Conservation (phyloP, 2,113 vertebrate genomes). For the Oryzias woworae region DNA sequence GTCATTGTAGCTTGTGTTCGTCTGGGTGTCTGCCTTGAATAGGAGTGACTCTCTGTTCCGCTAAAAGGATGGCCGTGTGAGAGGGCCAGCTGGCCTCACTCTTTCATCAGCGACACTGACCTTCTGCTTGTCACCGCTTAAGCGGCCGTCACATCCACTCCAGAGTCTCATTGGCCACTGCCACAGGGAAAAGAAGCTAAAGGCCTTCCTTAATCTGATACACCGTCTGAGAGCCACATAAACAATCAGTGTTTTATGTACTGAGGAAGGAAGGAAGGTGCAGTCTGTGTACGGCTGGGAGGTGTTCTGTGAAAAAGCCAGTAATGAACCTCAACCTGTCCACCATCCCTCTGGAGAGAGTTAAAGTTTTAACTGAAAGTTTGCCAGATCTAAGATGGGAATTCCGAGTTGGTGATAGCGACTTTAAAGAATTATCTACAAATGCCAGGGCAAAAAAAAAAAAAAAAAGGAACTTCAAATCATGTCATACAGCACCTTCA, state of each 20-base stretch:
- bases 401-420: too few species aligned
- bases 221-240: conserved; percentile 58
- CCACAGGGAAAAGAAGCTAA: conserved; percentile 61
- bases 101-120: conserved; percentile 74
- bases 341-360: neutral
- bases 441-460: too few species aligned
- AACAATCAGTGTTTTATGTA: conserved; percentile 68
- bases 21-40: conserved; percentile 67
- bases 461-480: too few species aligned
- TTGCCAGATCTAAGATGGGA: too few species aligned
- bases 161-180: conserved; percentile 70
- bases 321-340: conserved; percentile 14
- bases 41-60: conserved; percentile 70
- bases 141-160: conserved; percentile 76
- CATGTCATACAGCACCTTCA: conserved; percentile 12
- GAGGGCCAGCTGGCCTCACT: conserved; percentile 72
- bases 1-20: conserved; percentile 44
- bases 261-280: conserved; percentile 31
- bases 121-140: conserved; percentile 77
- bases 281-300: conserved; percentile 20
- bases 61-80: conserved; percentile 76
- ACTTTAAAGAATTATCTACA: too few species aligned
- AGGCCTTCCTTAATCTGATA: conserved; percentile 72
- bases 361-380: conserved; percentile 7
- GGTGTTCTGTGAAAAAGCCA: conserved; percentile 18